Conservation (phyloP, 2,797 vertebrate genomes). For the Corythornis leucogaster region DNA sequence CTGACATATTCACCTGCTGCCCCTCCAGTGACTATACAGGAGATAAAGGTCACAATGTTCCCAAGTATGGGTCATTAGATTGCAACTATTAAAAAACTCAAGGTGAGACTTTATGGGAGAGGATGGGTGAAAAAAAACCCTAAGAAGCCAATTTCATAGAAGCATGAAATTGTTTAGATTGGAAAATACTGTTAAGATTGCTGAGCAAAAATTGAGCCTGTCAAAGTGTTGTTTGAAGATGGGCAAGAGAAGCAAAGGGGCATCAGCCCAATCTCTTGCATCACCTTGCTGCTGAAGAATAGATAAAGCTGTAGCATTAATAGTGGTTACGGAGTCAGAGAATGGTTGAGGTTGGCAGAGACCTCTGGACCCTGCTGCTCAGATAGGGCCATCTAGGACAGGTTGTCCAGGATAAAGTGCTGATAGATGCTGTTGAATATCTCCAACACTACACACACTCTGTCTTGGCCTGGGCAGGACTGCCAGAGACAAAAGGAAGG, state of each 20-base stretch:
- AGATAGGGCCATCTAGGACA: not conserved
- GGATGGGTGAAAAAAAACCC: not conserved
- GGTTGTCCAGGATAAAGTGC: not conserved
- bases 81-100: not conserved
- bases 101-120: not conserved
- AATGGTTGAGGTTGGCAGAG: not conserved
- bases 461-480: not conserved
- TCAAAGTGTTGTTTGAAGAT: not conserved
- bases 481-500: not conserved
- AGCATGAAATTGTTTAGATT: not conserved
- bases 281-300: not conserved
- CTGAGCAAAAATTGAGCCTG: not conserved
- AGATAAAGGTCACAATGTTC: not conserved
- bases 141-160: not conserved
- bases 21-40: not conserved
- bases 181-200: not conserved
- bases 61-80: not conserved
- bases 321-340: not conserved
- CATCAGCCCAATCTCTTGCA: not conserved
- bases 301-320: not conserved
- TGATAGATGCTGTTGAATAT: not conserved
- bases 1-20: not conserved
- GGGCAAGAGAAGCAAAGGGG: not conserved
- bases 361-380: not conserved
- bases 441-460: not conserved